Evolutionary conservation across 1,140 invertebrate species (phyloP).

Genomic region (Drosophila tani): DNA sequence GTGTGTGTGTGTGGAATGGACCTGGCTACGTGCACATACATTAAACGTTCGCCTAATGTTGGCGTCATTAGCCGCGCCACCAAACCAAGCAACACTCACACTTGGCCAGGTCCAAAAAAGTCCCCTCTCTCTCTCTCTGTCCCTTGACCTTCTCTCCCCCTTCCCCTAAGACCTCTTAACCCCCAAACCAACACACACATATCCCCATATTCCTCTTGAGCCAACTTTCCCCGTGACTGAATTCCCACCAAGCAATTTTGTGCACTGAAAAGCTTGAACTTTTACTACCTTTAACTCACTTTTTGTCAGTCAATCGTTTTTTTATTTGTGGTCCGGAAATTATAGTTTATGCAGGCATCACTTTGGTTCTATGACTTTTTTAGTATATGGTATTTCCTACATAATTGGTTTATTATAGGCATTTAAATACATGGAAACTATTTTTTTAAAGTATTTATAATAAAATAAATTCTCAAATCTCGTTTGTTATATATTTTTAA

Average conservation of each 20-base stretch:
- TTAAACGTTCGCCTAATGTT: constrained; percentile 59
- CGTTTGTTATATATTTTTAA: neutral
- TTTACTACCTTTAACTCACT: neutral
- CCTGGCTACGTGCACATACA: constrained; percentile 63
- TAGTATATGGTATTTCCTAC: neutral
- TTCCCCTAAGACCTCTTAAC: neutral
- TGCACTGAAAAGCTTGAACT: constrained; percentile 1
- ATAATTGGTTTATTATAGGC: neutral
- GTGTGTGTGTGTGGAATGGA: constrained; percentile 31
- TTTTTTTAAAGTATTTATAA: neutral
- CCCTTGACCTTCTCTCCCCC: constrained; percentile 2
- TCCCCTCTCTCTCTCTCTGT: neutral
- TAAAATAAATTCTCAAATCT: neutral
- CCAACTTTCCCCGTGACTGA: constrained; percentile 32
- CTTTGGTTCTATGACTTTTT: neutral
- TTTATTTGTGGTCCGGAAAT: constrained; percentile 16
- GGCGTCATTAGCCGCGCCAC: constrained; percentile 64
- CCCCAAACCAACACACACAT: neutral
- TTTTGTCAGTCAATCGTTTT: constrained; percentile 6
- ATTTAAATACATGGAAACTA: neutral
- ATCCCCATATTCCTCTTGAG: constrained; percentile 19
- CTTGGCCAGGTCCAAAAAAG: constrained; percentile 17
- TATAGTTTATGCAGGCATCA: neutral
- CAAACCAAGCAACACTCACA: constrained; percentile 27
- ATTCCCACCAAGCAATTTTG: constrained; percentile 20